phyloP scores from a whole-genome alignment of 2,113 vertebrate species.

The Corapipo altera region DNA sequence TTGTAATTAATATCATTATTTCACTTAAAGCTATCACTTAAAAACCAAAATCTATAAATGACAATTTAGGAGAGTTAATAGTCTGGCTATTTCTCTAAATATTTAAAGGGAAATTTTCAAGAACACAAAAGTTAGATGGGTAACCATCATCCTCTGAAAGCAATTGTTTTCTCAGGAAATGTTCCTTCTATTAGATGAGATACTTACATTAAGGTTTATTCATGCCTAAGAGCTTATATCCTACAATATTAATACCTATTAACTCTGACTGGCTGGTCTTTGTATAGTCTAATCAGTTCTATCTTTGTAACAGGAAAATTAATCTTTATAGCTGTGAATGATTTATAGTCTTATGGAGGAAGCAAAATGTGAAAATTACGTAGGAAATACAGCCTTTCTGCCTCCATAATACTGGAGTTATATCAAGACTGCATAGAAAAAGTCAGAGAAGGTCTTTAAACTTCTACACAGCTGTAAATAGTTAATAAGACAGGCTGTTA shows the following conservation, averaged over 20 bases:
- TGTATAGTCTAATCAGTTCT: background rate
- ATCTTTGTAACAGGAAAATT: background rate
- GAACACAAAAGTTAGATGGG: background rate
- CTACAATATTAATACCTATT: background rate
- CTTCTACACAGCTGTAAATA: background rate
- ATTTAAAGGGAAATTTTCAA: background rate
- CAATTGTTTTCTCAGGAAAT: background rate
- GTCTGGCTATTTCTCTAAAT: background rate
- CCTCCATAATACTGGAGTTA: accelerated
- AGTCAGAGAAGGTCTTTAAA: background rate
- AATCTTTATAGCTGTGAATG: background rate
- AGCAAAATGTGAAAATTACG: background rate
- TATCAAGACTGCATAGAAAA: background rate
- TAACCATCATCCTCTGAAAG: background rate
- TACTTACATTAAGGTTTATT: background rate
- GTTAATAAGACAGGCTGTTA: background rate
- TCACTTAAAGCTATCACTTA: background rate
- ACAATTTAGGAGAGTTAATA: background rate
- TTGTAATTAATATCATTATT: background rate
- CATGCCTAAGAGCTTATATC: background rate
- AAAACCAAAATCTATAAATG: background rate
- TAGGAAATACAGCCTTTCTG: background rate
- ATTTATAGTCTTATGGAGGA: background rate
- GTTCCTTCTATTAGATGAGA: background rate
- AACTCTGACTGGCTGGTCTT: background rate